Percentiles rank a stretch among this genome's conserved stretches.
Evolutionary conservation across 2,797 vertebrate species (phyloP).

Genomic region (Acanthurus lineatus): DNA sequence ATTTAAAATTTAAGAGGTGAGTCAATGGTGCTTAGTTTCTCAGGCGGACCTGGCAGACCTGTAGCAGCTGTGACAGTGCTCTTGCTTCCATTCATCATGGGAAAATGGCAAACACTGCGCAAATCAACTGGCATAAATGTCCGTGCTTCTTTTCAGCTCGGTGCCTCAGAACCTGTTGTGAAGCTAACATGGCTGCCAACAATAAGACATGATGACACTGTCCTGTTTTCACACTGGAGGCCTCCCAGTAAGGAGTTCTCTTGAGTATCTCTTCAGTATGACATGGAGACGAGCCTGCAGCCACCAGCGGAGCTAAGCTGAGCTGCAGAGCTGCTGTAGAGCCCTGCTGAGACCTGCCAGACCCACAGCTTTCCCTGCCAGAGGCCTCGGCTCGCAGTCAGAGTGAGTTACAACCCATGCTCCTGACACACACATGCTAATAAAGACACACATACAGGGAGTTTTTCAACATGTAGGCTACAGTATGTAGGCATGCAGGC

Average conservation of each 20-base stretch:
- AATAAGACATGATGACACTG: slow-evolving; percentile 71
- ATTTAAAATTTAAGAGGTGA: slow-evolving; percentile 47
- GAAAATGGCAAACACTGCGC: slow-evolving; percentile 54
- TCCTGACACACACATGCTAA: slow-evolving; percentile 50
- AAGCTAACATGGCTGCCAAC: slow-evolving; percentile 61
- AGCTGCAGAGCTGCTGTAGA: slow-evolving; percentile 60
- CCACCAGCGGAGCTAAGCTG: slow-evolving; percentile 61
- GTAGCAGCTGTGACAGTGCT: slow-evolving; percentile 28
- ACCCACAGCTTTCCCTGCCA: slow-evolving; percentile 63
- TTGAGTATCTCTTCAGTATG: slow-evolving; percentile 57
- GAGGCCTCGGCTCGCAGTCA: slow-evolving; percentile 67
- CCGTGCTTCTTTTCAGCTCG: slow-evolving; percentile 44
- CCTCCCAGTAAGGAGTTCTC: slow-evolving; percentile 63
- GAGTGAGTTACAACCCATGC: slow-evolving; percentile 72
- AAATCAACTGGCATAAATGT: slow-evolving; percentile 61
- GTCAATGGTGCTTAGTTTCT: slow-evolving; percentile 37
- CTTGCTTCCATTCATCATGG: slow-evolving; percentile 50
- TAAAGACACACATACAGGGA: slow-evolving; percentile 32
- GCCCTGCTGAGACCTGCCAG: slow-evolving; percentile 76
- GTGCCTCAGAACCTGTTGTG: slow-evolving; percentile 50
- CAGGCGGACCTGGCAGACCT: slow-evolving; percentile 34
- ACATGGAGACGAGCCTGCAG: slow-evolving; percentile 56
- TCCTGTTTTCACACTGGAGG: slow-evolving; percentile 62
- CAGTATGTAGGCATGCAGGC: slow-evolving; percentile 40
- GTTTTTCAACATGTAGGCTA: slow-evolving; percentile 12